Percentiles rank a stretch among this genome's conserved stretches.
Conservation (phyloP, 2,797 vertebrate species). For the Telmatherina bonti region DNA sequence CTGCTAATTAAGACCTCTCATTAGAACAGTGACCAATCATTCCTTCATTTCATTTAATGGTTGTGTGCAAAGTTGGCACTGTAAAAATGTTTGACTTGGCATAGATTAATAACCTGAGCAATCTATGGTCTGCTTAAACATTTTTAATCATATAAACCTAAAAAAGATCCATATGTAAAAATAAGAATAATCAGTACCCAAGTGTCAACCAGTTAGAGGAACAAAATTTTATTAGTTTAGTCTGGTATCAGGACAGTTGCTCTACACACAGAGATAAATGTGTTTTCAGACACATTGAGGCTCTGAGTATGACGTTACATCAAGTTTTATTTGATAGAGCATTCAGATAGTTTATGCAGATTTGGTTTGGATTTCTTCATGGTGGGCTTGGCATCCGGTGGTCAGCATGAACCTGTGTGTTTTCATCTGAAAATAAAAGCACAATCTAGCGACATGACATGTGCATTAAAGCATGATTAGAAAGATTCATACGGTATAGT, state of each 20-base stretch:
- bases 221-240: constrained; percentile 18
- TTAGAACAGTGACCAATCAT: too few relatives aligned
- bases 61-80: neutral
- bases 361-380: constrained; percentile 13
- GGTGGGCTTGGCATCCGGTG: constrained; percentile 23
- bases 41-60: neutral
- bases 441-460: constrained; percentile 56
- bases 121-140: neutral
- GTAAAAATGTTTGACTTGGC: neutral
- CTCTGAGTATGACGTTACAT: constrained; percentile 14
- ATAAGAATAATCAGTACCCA: neutral
- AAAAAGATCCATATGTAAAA: neutral
- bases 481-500: constrained; percentile 52
- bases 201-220: neutral
- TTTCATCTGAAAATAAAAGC: constrained; percentile 53
- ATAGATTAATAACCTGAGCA: neutral
- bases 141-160: neutral
- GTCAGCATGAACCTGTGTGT: constrained; percentile 10
- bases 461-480: constrained; percentile 60
- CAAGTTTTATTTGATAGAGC: constrained; percentile 6
- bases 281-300: neutral
- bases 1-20: too few relatives aligned
- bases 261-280: constrained; percentile 20
- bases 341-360: neutral
- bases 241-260: constrained; percentile 7